Conservation (phyloP, 2,797 vertebrate species). For the Pseudochaenichthys georgianus region DNA sequence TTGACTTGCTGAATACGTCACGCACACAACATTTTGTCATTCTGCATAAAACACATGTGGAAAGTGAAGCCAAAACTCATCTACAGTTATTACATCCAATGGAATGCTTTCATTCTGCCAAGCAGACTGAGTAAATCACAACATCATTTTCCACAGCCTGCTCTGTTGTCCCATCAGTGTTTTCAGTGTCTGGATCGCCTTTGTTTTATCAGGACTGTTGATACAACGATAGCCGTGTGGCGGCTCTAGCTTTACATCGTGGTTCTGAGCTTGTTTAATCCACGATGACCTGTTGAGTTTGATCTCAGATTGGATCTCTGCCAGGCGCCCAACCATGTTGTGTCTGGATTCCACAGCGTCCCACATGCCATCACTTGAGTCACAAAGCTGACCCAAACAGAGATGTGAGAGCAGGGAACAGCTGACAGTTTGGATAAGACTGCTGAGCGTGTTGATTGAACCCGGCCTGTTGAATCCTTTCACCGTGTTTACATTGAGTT, state of each 20-base stretch:
- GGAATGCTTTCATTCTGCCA: constrained; percentile 50
- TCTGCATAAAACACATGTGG: constrained; percentile 39
- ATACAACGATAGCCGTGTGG: constrained; percentile 4
- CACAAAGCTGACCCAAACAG: constrained; percentile 9
- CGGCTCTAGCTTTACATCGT: constrained; percentile 10
- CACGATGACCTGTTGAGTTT: constrained; percentile 26
- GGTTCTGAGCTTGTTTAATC: constrained; percentile 23
- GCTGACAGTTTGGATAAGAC: constrained; percentile 45
- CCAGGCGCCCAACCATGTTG: constrained; percentile 24
- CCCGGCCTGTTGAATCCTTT: constrained; percentile 46
- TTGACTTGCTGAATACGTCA: constrained; percentile 20
- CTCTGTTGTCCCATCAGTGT: constrained; percentile 38
- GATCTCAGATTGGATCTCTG: constrained; percentile 28
- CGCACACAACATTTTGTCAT: constrained; percentile 19
- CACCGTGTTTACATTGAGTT: constrained; percentile 28
- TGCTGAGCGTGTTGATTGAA: constrained; percentile 37
- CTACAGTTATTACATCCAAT: constrained; percentile 24
- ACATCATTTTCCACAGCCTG: constrained; percentile 9
- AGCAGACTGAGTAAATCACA: constrained; percentile 35
- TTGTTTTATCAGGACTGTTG: constrained; percentile 38
- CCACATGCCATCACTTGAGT: neutral
- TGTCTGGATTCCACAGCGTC: constrained; percentile 33
- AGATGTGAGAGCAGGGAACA: constrained; percentile 22
- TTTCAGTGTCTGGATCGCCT: constrained; percentile 30
- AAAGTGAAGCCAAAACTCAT: constrained; percentile 20